phyloP scores from a whole-genome alignment of 23 tunicate genomes.

The Diplosoma virens region DNA sequence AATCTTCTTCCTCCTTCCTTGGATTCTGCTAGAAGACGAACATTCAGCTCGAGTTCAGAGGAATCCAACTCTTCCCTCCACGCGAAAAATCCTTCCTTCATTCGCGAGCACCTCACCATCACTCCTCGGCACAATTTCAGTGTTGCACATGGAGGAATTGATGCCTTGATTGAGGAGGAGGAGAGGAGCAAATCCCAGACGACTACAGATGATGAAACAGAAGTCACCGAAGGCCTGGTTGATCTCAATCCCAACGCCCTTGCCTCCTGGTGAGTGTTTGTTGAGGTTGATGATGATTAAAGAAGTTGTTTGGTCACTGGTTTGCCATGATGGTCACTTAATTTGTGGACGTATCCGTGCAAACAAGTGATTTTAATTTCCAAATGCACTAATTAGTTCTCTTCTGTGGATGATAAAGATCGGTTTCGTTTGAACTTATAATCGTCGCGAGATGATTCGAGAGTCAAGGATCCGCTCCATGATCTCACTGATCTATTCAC shows the following conservation, averaged over 20 bases:
- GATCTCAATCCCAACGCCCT: conserved; percentile 63
- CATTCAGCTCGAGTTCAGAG: conserved; percentile 59
- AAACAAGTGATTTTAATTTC: too few relatives aligned
- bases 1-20: conserved; percentile 18
- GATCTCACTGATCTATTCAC: too few relatives aligned
- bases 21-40: conserved; percentile 17
- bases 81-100: conserved; percentile 39
- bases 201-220: conserved; percentile 89
- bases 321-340: too few relatives aligned
- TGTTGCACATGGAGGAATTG: conserved; percentile 89
- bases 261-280: conserved; percentile 73
- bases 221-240: conserved; percentile 30
- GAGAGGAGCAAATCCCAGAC: conserved; percentile 78
- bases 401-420: too few relatives aligned
- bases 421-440: too few relatives aligned
- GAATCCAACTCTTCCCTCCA: conserved; percentile 29
- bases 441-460: too few relatives aligned
- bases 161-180: conserved; percentile 90
- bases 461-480: too few relatives aligned
- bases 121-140: conserved; percentile 96
- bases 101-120: conserved; percentile 95
- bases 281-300: too few relatives aligned
- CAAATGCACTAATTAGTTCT: too few relatives aligned
- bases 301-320: too few relatives aligned
- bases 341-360: too few relatives aligned